These are phyloP conservation scores for Phortica okadai DNA, from an alignment of 2,888 invertebrate genomes.

Conservation along the genomic window DNA sequence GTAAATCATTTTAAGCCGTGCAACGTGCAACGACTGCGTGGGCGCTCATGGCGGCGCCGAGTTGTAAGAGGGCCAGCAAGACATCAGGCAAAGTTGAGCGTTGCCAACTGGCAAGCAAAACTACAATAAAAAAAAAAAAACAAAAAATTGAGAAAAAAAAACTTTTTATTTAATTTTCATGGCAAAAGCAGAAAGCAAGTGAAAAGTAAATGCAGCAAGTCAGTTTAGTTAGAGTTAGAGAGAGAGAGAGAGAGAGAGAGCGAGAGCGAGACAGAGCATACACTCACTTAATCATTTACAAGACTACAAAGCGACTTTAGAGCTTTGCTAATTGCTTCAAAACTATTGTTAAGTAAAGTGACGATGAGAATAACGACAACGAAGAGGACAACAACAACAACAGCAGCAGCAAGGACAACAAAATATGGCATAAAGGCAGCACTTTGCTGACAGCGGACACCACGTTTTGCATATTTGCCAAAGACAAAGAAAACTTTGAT, in stretches of 20 bases:
- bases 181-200: constrained; percentile 39
- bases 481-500: constrained; percentile 25
- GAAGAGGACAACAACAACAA: background rate
- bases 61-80: too few species aligned
- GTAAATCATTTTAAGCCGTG: constrained; percentile 19
- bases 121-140: background rate
- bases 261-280: background rate
- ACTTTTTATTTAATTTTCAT: constrained; percentile 63
- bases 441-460: background rate
- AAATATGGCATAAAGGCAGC: background rate
- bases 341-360: constrained; percentile 7
- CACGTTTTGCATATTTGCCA: constrained; percentile 17
- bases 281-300: background rate
- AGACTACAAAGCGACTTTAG: constrained; percentile 4
- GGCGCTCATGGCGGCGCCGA: background rate
- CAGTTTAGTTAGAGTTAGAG: too few species aligned
- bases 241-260: background rate
- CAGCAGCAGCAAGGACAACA: background rate
- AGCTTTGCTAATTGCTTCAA: constrained; percentile 19
- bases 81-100: too few species aligned
- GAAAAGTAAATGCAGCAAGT: background rate
- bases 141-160: constrained; percentile 10
- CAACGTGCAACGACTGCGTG: background rate
- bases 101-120: background rate
- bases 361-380: background rate